Base-by-base conservation (phyloP, 2,113 vertebrate species). In the Clarias magur region DNA sequence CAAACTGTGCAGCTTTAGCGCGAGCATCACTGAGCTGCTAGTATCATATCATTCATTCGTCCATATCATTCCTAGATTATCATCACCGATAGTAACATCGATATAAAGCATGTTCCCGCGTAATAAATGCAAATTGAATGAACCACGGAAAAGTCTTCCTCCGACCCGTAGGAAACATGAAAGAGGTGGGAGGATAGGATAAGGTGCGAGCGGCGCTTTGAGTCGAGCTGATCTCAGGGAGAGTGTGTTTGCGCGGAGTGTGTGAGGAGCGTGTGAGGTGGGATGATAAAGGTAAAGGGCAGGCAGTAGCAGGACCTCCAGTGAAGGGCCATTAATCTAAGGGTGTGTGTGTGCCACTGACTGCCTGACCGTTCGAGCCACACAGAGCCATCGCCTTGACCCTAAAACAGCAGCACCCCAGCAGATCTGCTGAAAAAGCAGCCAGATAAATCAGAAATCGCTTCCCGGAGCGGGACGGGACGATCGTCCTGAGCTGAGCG, bases 351-450 rank as follows among this genome's bases (percentile, higher is more conserved):
- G 89, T 89, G 85, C 88, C 91, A 86, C 84, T 17, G 75, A 11
- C 56, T 88, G 91, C 89, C 90, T 91, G 91, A 88, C 87, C 87
- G 21, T 83, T 30, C 67, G 80, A 78, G 90, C 92, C 91, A 90
- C 90, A 90, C 91, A 90, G 84, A 86, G 92, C 88, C 88, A 88
- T 95, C 92, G 92, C 95, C 94, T 93, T 96, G 95, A 95, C 95
- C 95, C 89, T 76, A 86, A 76, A 30, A 72, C 89, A 90, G 79
- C 88, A 93, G 90, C 89, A 94, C 90, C 93, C 94, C 93, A 94
- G 95, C 94, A 95, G 89, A 93, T 93, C 88, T 88, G 89, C 93
- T 92, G 91, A 93, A 93, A 94, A 93, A 93, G 92, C 88, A 86
- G 70, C 73, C 59, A 63, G 68, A 89, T 90, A 91, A 89, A 90